Evolutionary conservation across 2,797 vertebrate species (phyloP).

Genomic region (Halcyon chelicuti): DNA sequence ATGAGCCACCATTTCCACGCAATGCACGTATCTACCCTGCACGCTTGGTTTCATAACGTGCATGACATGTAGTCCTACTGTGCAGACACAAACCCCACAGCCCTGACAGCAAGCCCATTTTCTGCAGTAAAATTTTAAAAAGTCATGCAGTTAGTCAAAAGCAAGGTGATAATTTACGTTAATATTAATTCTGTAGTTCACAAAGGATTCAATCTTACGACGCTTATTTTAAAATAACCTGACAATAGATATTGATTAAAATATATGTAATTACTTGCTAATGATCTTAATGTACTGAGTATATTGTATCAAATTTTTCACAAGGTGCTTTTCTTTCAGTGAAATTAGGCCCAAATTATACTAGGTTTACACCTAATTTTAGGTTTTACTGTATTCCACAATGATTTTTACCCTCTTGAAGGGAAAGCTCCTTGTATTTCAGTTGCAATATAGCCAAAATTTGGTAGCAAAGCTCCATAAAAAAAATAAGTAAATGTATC

Average conservation of each 20-base stretch:
- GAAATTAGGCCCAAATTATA: neutral
- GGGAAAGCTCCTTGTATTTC: neutral
- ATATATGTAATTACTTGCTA: neutral
- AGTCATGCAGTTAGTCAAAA: neutral
- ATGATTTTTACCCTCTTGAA: neutral
- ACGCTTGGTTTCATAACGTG: neutral
- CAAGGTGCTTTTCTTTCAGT: neutral
- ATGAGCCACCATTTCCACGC: neutral
- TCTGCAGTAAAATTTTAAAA: neutral
- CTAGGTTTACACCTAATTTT: neutral
- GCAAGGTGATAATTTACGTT: neutral
- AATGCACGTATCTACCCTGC: neutral
- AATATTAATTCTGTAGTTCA: neutral
- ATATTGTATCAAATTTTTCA: neutral
- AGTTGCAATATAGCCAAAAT: neutral
- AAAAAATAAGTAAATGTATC: neutral
- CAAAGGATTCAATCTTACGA: neutral
- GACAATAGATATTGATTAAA: neutral
- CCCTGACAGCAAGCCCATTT: rapidly evolving
- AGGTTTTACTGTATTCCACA: neutral
- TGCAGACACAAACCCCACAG: neutral
- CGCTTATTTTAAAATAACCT: neutral
- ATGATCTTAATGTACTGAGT: neutral
- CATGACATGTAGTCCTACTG: neutral
- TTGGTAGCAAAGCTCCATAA: neutral